Evolutionary conservation across 1,140 invertebrate genomes (phyloP).

Genomic region (Leptestheria dahalacensis): DNA sequence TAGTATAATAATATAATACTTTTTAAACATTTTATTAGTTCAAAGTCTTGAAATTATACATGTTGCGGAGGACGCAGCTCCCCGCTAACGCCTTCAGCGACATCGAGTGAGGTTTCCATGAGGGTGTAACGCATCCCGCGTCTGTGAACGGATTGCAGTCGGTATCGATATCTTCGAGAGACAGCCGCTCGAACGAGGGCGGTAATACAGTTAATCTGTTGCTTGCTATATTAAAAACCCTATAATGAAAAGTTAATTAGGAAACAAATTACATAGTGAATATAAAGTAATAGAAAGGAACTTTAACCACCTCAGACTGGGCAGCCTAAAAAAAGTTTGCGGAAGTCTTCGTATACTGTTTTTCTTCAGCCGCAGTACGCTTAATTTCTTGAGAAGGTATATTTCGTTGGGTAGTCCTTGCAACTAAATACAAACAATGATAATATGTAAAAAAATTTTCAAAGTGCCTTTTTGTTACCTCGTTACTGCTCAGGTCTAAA

Average conservation of each 20-base stretch:
- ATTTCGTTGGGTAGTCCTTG: too few species aligned
- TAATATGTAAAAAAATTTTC: not conserved
- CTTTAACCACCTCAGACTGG: too few species aligned
- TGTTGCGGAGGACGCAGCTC: not conserved
- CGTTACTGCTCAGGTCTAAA: conserved; percentile 1
- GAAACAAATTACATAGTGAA: too few species aligned
- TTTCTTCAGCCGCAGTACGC: too few species aligned
- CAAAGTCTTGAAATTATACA: not conserved
- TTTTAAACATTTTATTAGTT: too few species aligned
- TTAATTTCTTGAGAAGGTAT: too few species aligned
- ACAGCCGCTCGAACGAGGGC: not conserved
- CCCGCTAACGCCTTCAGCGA: not conserved
- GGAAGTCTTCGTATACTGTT: too few species aligned
- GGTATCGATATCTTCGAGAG: not conserved
- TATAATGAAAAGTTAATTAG: too few species aligned
- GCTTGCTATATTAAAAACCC: not conserved
- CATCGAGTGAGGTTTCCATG: not conserved
- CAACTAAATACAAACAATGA: not conserved
- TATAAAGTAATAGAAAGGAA: too few species aligned
- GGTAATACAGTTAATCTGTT: not conserved
- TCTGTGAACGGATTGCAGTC: not conserved
- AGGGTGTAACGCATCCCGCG: not conserved
- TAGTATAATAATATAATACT: too few species aligned
- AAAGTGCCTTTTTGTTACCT: not conserved
- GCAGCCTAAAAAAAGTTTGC: too few species aligned